Base-by-base conservation (phyloP, 2,797 vertebrate species). In the Melanotaenia parkinsoni region DNA sequence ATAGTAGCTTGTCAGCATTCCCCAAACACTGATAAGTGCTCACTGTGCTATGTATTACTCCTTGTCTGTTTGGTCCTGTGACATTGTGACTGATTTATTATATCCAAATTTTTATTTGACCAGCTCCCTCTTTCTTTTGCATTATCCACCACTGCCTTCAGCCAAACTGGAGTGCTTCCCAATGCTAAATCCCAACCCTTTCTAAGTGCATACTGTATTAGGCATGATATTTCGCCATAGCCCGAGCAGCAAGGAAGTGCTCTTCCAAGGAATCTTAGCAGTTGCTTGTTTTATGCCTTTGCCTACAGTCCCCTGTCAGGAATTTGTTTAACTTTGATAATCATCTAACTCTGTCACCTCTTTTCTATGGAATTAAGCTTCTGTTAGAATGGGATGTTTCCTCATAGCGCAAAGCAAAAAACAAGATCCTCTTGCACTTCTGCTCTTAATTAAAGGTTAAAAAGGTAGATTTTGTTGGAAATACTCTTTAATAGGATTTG, bases 231-330 rank as follows among this genome's bases (percentile, higher is more conserved):
- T 69, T 71, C 38, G 20, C 72, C 30, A 60, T 58, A 58, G 37
- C 16, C 3, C 53, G 14, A 0, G 1, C 2, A 37, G 13, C 18
- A 40, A 70, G 70, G 30, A 77, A 64, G 32, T 13, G 12, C n/a
- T 60, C 35, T 74, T 83, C 70, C 57, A 60, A 70, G 1, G 83
- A 87, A 78, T 53, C 47, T 4, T 3, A 51, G 20, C 7, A 16
- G 14, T 61, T 56, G 40, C 12, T 37, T 22, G 20, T 28, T 30
- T 24, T 1, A 3, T 50, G 51, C 64, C 20, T 47, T 1, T 24
- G 22, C 58, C 28, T 37, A 14, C 30, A 8, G 3, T 16, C 0
- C 3, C 18, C 11, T 63, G 30, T 61, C 20, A 38, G 14, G 8
- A 14, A 2, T 62, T n/a, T 0, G 0, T 7, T 67, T 10, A 6